These are phyloP conservation scores for Ginglymostoma cirratum DNA, from an alignment of 2,113 vertebrate genomes.

Conservation along the genomic window DNA sequence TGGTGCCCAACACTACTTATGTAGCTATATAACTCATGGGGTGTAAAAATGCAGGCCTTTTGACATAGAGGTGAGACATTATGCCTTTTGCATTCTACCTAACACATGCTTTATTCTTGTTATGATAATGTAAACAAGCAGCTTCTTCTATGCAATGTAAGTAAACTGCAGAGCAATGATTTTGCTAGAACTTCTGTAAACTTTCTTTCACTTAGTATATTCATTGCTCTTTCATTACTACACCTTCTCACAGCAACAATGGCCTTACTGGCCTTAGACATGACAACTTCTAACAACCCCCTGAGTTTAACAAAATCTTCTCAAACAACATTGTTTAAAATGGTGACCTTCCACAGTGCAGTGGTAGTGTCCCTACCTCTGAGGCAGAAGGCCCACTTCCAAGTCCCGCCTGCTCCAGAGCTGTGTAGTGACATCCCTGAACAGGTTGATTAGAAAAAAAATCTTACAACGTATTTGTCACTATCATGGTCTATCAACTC, in stretches of 20 bases:
- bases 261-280: not conserved
- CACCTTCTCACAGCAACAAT: not conserved
- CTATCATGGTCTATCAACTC: not conserved
- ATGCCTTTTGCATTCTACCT: not conserved
- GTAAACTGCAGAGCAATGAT: not conserved
- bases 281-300: not conserved
- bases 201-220: not conserved
- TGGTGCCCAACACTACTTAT: not conserved
- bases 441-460: too few species aligned
- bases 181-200: not conserved
- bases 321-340: not conserved
- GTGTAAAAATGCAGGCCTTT: not conserved
- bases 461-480: not conserved
- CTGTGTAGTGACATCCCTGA: too few species aligned
- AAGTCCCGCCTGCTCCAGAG: too few species aligned
- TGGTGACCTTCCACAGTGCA: too few species aligned
- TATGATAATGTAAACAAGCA: not conserved
- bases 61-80: not conserved
- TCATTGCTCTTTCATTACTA: not conserved
- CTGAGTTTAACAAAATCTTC: not conserved
- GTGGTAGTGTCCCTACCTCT: too few species aligned
- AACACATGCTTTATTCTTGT: not conserved
- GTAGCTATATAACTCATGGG: not conserved
- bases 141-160: not conserved
- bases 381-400: too few species aligned